Conservation (phyloP, 2,113 vertebrate species). For the Oxyura jamaicensis region DNA sequence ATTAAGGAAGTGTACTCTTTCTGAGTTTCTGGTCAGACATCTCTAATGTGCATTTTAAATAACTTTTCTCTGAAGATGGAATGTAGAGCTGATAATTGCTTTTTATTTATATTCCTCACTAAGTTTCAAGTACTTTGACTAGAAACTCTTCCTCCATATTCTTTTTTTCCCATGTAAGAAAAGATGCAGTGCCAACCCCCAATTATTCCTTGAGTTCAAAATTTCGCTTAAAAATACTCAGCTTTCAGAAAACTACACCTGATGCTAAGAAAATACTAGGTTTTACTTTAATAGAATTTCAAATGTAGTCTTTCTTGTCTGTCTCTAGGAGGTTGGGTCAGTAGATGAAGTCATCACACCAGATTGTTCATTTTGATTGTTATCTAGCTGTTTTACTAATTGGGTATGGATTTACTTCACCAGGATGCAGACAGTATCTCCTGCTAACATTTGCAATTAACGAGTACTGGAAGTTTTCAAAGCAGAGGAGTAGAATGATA, state of each 20-base stretch:
- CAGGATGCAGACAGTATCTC: not conserved
- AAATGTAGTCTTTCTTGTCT: not conserved
- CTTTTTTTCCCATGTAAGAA: not conserved
- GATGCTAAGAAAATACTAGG: not conserved
- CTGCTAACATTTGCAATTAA: not conserved
- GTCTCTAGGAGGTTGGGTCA: not conserved
- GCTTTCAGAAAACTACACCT: not conserved
- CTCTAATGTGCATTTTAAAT: not conserved
- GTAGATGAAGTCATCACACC: not conserved
- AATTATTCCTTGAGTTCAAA: not conserved
- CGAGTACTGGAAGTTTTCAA: not conserved
- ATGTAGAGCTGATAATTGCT: not conserved
- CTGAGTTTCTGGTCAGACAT: not conserved
- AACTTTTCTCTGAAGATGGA: not conserved
- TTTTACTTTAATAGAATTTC: not conserved
- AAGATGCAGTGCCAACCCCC: not conserved
- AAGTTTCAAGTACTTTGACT: not conserved
- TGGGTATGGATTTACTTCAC: not conserved
- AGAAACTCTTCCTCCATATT: not conserved
- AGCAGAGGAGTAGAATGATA: not conserved
- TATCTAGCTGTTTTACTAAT: not conserved
- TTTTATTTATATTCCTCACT: not conserved
- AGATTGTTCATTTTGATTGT: not conserved
- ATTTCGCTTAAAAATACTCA: not conserved
- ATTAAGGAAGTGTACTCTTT: not conserved